phyloP scores from a whole-genome alignment of 2,113 vertebrate genomes.

The Excalfactoria chinensis region DNA sequence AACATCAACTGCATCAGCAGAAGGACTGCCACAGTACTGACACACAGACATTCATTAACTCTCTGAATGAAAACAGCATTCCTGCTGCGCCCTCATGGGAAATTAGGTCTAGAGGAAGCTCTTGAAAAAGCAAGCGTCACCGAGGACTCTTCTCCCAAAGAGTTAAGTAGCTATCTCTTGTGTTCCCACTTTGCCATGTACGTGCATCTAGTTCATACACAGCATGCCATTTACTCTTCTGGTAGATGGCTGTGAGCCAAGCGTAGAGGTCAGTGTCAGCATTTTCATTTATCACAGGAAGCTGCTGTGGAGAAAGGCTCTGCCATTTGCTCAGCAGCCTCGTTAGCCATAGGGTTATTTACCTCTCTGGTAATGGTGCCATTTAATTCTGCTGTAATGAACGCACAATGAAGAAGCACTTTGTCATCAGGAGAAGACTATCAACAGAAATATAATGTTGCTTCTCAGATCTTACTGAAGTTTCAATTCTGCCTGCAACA shows the following conservation, averaged over 20 bases:
- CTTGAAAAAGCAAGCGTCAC: background rate
- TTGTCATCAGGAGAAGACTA: background rate
- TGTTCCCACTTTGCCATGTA: background rate
- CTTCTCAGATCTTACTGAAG: background rate
- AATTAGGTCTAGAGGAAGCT: background rate
- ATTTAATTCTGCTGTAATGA: background rate
- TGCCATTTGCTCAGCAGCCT: background rate
- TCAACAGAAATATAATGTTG: background rate
- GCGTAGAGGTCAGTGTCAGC: background rate
- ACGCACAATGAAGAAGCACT: background rate
- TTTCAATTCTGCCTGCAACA: conserved; percentile 2
- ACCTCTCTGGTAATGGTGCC: background rate
- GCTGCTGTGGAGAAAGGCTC: conserved; percentile 4
- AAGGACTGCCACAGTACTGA: background rate
- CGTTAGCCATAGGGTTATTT: background rate
- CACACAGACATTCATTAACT: conserved; percentile 44
- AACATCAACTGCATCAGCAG: conserved; percentile 30
- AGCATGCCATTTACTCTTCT: background rate
- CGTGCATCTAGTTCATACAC: background rate
- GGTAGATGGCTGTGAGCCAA: conserved; percentile 34
- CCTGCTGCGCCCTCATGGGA: background rate
- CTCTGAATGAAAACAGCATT: background rate
- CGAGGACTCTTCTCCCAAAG: background rate
- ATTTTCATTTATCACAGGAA: conserved; percentile 22
- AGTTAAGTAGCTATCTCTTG: background rate